Evolutionary conservation across 2,797 vertebrate genomes (phyloP).

Genomic region (Xerus rutilus): DNA sequence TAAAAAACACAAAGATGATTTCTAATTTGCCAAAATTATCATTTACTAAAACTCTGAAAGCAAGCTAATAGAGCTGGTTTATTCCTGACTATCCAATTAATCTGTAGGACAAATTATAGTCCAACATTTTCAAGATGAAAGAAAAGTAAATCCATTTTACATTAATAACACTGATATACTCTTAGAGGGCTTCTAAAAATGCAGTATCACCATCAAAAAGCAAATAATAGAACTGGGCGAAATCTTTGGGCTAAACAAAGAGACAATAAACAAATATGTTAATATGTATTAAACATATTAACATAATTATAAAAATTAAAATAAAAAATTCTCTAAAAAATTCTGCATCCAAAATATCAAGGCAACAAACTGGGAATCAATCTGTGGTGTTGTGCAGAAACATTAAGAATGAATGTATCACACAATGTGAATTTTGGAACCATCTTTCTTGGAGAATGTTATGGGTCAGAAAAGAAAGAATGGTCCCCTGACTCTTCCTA

Average conservation of each 20-base stretch:
- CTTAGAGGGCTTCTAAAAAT: conserved; percentile 43
- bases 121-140: conserved; percentile 30
- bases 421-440: not conserved
- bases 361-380: not conserved
- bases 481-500: not conserved
- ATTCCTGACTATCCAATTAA: conserved; percentile 31
- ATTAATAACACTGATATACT: not conserved
- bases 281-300: not conserved
- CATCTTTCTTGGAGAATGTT: conserved; percentile 30
- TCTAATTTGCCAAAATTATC: conserved; percentile 34
- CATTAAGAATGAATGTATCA: not conserved
- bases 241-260: not conserved
- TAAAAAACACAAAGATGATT: conserved; percentile 58
- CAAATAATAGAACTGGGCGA: conserved; percentile 8
- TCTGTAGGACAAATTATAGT: not conserved
- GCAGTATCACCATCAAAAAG: conserved; percentile 16
- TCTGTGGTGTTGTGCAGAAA: not conserved
- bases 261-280: no score
- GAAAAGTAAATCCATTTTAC: conserved; percentile 52
- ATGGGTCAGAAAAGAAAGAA: conserved; percentile 6
- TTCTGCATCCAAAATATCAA: not conserved
- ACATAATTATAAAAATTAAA: not conserved
- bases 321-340: conserved; percentile 20
- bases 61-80: conserved; percentile 28
- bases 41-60: conserved; percentile 49